phyloP scores from a whole-genome alignment of 2,113 vertebrate genomes.

The Enhydra lutris region DNA sequence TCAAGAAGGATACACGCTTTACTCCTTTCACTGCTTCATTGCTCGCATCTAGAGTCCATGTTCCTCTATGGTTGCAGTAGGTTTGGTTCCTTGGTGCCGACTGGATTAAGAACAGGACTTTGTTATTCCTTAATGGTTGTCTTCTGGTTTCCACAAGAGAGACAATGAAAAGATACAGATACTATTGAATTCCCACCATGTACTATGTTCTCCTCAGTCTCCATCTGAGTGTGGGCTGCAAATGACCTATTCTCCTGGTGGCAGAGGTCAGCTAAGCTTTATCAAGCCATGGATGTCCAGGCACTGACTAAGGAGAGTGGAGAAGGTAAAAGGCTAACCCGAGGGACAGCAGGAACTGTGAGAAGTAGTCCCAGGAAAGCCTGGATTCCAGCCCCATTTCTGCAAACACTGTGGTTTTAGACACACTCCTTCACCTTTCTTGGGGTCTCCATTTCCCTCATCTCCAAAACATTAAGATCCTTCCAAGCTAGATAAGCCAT shows the following conservation, averaged over 20 bases:
- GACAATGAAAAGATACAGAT: background rate
- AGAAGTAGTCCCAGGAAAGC: background rate
- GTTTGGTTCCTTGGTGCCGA: background rate
- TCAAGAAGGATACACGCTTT: background rate
- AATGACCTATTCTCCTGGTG: background rate
- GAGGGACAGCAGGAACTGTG: background rate
- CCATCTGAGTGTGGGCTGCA: background rate
- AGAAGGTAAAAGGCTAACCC: background rate
- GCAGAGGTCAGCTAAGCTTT: background rate
- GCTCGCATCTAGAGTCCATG: background rate
- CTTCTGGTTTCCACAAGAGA: background rate
- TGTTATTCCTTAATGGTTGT: background rate
- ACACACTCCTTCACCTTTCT: background rate
- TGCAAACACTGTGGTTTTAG: background rate
- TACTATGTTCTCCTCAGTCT: background rate
- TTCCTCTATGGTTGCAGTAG: background rate
- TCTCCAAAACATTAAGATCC: background rate
- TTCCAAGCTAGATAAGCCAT: background rate
- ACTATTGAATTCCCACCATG: background rate
- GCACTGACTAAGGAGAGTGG: background rate
- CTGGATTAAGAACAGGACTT: background rate
- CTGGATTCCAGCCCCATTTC: background rate
- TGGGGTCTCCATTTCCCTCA: background rate
- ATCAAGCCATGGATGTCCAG: background rate
- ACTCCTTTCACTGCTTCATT: background rate